Evolutionary conservation across 2,797 vertebrate species (phyloP), one percentile per base, ranked within the genome.

Genomic region (Cynopterus sphinx): DNA sequence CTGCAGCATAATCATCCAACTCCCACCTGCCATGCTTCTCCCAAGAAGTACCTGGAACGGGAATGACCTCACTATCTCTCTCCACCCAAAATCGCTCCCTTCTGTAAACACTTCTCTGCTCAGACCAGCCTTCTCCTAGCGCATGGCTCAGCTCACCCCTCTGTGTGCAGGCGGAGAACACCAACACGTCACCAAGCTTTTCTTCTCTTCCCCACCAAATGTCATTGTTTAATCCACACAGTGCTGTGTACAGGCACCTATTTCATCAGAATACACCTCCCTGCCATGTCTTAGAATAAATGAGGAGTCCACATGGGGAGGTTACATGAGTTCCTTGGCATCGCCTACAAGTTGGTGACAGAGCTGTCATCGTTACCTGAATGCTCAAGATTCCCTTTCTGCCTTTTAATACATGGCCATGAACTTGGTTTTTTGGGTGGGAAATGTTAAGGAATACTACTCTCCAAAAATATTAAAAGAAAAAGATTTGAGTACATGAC

Each of bases 211-310:
- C 33, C 19, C 33, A 31, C 33, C 26, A 10, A 24, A 2, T 1
- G 22, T 17, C 43, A 6, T 5, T 9, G 19, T 9, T 13, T 12
- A 33, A 12, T 33, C 33, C 12, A 12, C 24, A 2, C 0, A 16
- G 10, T 9, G 7, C 33, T n/a, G 28, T 2, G 1, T 0, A 3
- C 53, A 26, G 6, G 21, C 59, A 43, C 33, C 49, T 6, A 1
- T 7, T 53, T 77, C 63, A 31, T 15, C 33, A 15, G n/a, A 43
- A 84, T 59, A 63, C 3, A 28, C 10, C 33, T 3, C 53, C 3
- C 65, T 79, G 57, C 55, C 51, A 3, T 16, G 51, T 63, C 43
- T 2, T 16, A 36, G 68, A 36, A 51, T 61, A 46, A 57, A 33
- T 19, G 51, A 75, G 31, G 24, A 49, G 17, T 7, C 71, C 2